A percentile compares a stretch with the other conserved stretches of the same genome.
Evolutionary conservation across 2,888 invertebrate genomes (phyloP).

Genomic region (Drosophila peninsularis): DNA sequence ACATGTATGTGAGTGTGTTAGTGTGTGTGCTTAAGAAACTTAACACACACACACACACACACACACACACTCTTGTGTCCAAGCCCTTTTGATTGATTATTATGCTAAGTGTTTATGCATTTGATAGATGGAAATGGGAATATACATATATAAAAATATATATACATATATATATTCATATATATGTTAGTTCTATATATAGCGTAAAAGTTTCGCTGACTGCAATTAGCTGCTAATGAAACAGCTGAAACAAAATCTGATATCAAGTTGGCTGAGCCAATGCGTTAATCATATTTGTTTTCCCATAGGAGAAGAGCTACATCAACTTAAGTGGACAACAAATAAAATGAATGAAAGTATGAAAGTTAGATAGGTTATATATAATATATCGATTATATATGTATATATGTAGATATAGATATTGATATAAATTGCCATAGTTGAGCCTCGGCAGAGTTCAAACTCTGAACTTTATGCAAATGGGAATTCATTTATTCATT

Average conservation of each 20-base stretch:
- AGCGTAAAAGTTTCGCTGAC: slow-evolving; percentile 2
- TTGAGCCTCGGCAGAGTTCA: not conserved
- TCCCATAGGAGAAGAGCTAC: not conserved
- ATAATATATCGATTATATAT: not conserved
- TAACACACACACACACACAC: slow-evolving; percentile 3
- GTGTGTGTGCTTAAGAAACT: not conserved
- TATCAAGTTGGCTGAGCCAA: slow-evolving; percentile 6
- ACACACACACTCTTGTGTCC: slow-evolving; percentile 15
- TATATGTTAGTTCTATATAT: not conserved
- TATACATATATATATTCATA: not conserved
- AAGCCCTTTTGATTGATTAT: slow-evolving; percentile 57
- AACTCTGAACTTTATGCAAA: not conserved
- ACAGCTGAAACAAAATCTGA: slow-evolving; percentile 5
- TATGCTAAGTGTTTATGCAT: slow-evolving; percentile 50
- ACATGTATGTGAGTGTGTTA: slow-evolving; percentile 1
- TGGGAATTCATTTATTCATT: not conserved
- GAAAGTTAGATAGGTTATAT: not conserved
- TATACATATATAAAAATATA: not conserved
- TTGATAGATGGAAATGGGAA: slow-evolving; percentile 34
- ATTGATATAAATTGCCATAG: too few species aligned
- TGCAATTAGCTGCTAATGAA: slow-evolving; percentile 32
- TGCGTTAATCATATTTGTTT: slow-evolving; percentile 9
- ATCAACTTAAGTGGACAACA: too few species aligned
- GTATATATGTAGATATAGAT: not conserved
- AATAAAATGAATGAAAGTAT: not conserved